Evolutionary conservation across 2,888 invertebrate species (phyloP).

Genomic region (Kryphioiulus occultus): DNA sequence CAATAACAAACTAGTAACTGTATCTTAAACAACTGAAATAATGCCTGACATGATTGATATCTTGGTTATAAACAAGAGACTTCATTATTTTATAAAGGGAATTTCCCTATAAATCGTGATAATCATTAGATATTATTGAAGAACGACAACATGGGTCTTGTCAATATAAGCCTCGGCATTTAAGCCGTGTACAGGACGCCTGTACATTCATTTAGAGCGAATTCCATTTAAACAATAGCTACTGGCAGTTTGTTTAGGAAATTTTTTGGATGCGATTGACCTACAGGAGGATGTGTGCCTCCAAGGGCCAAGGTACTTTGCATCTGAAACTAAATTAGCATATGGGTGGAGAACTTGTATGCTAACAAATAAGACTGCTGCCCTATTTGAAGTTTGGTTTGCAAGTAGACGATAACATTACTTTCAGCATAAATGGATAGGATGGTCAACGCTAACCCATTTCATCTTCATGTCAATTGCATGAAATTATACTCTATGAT

Average conservation of each 20-base stretch:
- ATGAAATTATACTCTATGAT: not conserved
- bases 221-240: not conserved
- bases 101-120: not conserved
- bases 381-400: conserved; percentile 23
- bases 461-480: not conserved
- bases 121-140: not conserved
- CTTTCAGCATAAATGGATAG: not conserved
- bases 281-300: conserved; percentile 15
- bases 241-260: not conserved
- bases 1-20: no score
- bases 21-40: not conserved
- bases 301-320: not conserved
- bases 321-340: not conserved
- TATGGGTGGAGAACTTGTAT: not conserved
- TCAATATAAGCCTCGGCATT: not conserved
- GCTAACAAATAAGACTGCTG: not conserved
- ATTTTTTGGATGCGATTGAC: conserved; percentile 1
- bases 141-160: not conserved
- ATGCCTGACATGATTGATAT: not conserved
- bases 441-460: not conserved
- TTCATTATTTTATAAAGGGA: no score
- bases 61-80: not conserved
- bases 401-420: not conserved
- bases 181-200: not conserved
- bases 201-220: not conserved